Base-by-base conservation (phyloP, 2,888 invertebrate genomes). In the Frankliniella intonsa region DNA sequence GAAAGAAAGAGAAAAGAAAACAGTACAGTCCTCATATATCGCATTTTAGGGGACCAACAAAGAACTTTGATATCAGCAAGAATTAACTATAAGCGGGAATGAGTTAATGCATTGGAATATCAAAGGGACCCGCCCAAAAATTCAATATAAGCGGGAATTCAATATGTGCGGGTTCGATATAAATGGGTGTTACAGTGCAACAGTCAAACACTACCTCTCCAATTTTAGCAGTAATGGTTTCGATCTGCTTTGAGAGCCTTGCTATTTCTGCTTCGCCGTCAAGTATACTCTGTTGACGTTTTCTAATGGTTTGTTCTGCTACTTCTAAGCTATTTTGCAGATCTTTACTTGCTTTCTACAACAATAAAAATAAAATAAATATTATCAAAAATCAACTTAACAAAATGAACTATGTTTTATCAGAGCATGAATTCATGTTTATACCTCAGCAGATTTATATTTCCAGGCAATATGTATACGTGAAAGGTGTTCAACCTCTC, bases 401-500 rank as follows among this genome's bases (percentile, higher is more conserved):
- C 22, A 25, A 76, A 76, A 76, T 8, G 25, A 25, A 51, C 14
- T 3, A 50, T 17, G 27, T 27, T 11, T 49, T 69, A 27, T 50
- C 50, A n/a, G 27, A 65, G 50, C n/a, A 27, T 12, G 25, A 55
- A 22, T 14, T 19, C 7, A 62, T 17, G 62, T 62, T 10, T 62
- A 84, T 85, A 90, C 90, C 86, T 90, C 88, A 50, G 89, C 88
- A 84, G 89, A 88, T 81, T 90, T 89, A 89, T 90, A 96, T 88
- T 91, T 92, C 90, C 92, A 95, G 27, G 95, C 95, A 81, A 92
- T 89, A 86, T 92, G 90, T 27, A 97, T 91, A 85, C 93, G 92
- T 49, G 91, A 92, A 82, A 95, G 90, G 86, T 94, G 94, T 84
- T 97, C 95, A 80, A 97, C 89, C 87, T 98, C 97, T 82, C 96